Conservation (phyloP, 2,797 vertebrate species). For the Bradypus variegatus region DNA sequence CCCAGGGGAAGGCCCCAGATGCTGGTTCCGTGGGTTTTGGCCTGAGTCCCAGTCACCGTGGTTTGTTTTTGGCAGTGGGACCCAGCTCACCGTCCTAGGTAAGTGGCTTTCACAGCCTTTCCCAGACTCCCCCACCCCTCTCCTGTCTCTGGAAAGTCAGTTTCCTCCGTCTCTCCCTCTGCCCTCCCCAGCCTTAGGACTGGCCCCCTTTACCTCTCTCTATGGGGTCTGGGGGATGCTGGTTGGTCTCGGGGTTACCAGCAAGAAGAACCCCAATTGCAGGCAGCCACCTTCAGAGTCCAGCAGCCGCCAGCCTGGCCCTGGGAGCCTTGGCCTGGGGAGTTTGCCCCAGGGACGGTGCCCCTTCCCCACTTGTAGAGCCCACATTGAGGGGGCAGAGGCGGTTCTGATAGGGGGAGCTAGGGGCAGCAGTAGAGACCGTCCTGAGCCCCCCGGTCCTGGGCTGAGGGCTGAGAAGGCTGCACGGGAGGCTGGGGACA, state of each 20-base stretch:
- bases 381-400: background rate
- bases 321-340: rapidly evolving
- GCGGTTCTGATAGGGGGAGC: background rate
- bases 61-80: slow-evolving; percentile 31
- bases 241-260: background rate
- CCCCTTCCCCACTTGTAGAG: background rate
- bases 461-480: background rate
- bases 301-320: rapidly evolving
- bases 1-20: background rate
- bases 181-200: background rate
- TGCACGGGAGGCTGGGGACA: background rate
- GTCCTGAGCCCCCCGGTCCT: background rate
- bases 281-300: background rate
- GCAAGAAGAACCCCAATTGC: background rate
- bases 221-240: rapidly evolving
- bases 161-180: background rate
- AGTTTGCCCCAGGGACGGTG: background rate
- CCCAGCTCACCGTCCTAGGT: slow-evolving; percentile 42
- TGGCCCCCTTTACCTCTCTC: background rate
- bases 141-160: background rate
- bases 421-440: background rate
- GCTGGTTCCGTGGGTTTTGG: slow-evolving; percentile 7
- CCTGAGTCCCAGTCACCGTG: background rate
- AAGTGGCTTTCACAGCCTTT: slow-evolving; percentile 34
- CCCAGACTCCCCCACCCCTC: background rate